phyloP scores from a whole-genome alignment of 2,113 vertebrate species.

The Saccopteryx leptura region DNA sequence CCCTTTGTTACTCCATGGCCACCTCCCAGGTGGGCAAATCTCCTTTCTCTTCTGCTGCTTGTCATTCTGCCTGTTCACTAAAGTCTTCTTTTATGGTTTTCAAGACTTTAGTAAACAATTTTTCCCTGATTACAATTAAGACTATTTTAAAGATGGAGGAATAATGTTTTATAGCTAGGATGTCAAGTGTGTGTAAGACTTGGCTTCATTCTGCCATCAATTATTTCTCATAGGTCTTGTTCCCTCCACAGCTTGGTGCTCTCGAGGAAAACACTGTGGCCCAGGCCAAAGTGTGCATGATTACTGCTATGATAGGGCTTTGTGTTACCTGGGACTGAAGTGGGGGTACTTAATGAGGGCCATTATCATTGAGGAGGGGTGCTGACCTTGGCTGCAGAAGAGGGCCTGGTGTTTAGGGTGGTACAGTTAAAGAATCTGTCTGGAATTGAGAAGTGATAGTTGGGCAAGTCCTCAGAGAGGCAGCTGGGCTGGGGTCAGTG shows the following conservation, averaged over 20 bases:
- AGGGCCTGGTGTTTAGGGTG: neutral
- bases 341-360: neutral
- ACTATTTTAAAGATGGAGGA: constrained; percentile 39
- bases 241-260: neutral
- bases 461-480: neutral
- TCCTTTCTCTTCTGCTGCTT: neutral
- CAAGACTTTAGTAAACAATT: constrained; percentile 63
- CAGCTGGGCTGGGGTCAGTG: neutral
- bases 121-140: constrained; percentile 51
- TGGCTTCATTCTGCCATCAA: constrained; percentile 4
- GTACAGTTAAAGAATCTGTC: neutral
- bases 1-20: neutral
- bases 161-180: constrained; percentile 57
- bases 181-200: constrained; percentile 49
- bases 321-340: neutral
- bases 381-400: neutral
- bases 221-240: constrained; percentile 11
- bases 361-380: neutral
- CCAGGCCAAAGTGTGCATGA: neutral
- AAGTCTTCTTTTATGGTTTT: constrained; percentile 41
- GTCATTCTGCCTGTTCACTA: neutral
- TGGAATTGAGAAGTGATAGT: neutral
- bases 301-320: neutral
- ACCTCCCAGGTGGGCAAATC: neutral
- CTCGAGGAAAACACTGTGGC: neutral